A percentile compares a stretch with the other conserved stretches of the same genome.
phyloP scores from a whole-genome alignment of 2,888 invertebrate genomes.

The Sericinus montela region DNA sequence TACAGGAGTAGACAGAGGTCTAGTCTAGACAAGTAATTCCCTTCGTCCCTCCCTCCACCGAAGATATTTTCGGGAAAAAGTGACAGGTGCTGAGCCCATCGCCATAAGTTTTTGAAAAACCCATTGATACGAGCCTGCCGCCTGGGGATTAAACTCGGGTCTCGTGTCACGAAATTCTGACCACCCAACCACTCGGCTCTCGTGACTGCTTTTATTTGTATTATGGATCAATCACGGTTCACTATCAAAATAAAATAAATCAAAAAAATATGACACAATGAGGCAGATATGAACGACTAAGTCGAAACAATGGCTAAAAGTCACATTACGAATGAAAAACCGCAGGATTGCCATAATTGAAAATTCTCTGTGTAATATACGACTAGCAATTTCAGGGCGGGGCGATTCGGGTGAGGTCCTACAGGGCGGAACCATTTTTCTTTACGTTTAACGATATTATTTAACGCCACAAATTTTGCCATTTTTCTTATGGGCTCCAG shows the following conservation, averaged over 20 bases:
- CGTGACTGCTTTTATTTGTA: background rate
- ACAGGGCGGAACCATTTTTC: conserved; percentile 67
- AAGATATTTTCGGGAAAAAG: too few relatives aligned
- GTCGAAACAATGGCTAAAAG: conserved; percentile 68
- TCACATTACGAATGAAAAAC: conserved; percentile 78
- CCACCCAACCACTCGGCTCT: too few relatives aligned
- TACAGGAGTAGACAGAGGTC: too few relatives aligned
- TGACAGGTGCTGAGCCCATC: too few relatives aligned
- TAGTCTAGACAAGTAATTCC: too few relatives aligned
- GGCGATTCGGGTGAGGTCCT: conserved; percentile 41
- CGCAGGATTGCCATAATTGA: conserved; percentile 77
- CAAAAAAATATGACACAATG: too few relatives aligned
- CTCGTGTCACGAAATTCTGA: too few relatives aligned
- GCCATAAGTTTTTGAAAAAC: too few relatives aligned
- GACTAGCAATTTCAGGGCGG: conserved; percentile 73
- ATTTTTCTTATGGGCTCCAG: conserved; percentile 62
- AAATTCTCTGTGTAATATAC: conserved; percentile 78
- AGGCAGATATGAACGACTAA: conserved; percentile 60
- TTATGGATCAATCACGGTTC: conserved; percentile 19
- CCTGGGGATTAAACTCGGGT: too few relatives aligned
- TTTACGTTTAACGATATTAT: conserved; percentile 74
- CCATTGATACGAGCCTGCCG: too few relatives aligned
- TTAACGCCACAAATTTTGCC: conserved; percentile 74
- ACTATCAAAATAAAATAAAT: too few relatives aligned
- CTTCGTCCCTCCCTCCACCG: too few relatives aligned